Evolutionary conservation across 2,888 invertebrate genomes (phyloP).

Genomic region (Eupithecia exiguata): DNA sequence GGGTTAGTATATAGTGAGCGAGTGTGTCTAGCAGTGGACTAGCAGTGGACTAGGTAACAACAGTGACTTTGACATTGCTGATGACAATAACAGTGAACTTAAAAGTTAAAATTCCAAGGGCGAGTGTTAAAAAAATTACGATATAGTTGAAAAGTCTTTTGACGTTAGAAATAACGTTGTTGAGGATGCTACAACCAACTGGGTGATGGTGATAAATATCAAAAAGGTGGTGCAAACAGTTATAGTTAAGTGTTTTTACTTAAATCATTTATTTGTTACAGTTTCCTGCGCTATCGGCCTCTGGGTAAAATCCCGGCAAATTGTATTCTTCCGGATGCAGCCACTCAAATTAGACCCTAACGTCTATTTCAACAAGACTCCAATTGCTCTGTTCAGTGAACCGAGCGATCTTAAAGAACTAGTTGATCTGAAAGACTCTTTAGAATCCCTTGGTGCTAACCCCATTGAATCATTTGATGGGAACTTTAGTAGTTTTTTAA

Average conservation of each 20-base stretch:
- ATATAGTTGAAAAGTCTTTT: too few relatives aligned
- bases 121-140: too few relatives aligned
- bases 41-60: too few relatives aligned
- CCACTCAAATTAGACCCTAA: conserved; percentile 85
- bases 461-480: conserved; percentile 85
- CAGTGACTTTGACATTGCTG: too few relatives aligned
- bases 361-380: conserved; percentile 84
- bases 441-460: conserved; percentile 69
- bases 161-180: too few relatives aligned
- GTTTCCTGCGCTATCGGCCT: conserved; percentile 87
- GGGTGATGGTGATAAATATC: not conserved
- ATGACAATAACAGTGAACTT: too few relatives aligned
- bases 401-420: conserved; percentile 70
- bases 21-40: too few relatives aligned
- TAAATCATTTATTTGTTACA: conserved; percentile 53
- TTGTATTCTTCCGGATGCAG: conserved; percentile 85
- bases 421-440: conserved; percentile 63
- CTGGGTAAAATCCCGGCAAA: conserved; percentile 85
- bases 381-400: conserved; percentile 85
- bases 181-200: too few relatives aligned
- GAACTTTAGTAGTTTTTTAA: conserved; percentile 85
- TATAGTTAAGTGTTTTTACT: too few relatives aligned
- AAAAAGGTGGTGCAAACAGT: not conserved
- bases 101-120: too few relatives aligned
- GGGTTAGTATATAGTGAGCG: too few relatives aligned